These are phyloP conservation scores for Pelobates cultripes DNA, from an alignment of 2,797 vertebrate genomes.

Conservation along the genomic window DNA sequence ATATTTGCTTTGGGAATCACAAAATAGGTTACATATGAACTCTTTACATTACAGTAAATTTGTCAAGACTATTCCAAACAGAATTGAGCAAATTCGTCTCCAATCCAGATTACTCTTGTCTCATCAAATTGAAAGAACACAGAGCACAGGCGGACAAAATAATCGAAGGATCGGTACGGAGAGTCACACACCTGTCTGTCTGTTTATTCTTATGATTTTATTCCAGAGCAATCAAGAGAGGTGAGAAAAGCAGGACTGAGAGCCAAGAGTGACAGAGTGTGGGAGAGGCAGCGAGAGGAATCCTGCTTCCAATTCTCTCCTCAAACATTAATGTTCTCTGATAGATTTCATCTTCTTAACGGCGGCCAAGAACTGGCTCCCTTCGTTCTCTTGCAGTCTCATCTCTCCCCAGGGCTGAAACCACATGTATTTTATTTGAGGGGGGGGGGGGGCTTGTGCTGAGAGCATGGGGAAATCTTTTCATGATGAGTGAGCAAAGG, in stretches of 20 bases:
- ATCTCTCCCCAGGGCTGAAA: conserved; percentile 37
- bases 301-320: conserved; percentile 46
- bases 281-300: conserved; percentile 34
- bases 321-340: conserved; percentile 44
- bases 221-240: conserved; percentile 46
- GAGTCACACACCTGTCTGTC: conserved; percentile 41
- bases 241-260: conserved; percentile 45
- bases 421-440: conserved; percentile 30
- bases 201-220: conserved; percentile 41
- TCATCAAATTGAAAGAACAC: neutral
- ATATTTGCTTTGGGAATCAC: conserved; percentile 9
- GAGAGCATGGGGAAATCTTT: conserved; percentile 33
- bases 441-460: neutral
- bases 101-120: conserved; percentile 9
- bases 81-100: neutral
- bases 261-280: conserved; percentile 50
- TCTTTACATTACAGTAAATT: conserved; percentile 9
- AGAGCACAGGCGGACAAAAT: neutral
- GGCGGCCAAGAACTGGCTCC: conserved; percentile 45
- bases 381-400: conserved; percentile 33
- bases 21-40: conserved; percentile 12
- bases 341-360: conserved; percentile 50
- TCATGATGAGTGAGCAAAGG: conserved; percentile 31
- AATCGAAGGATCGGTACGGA: conserved; percentile 17
- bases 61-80: conserved; percentile 6